Evolutionary conservation across 2,113 vertebrate species (phyloP), one percentile per base, ranked within the genome.

Genomic region (Coptodon bakossiorum): DNA sequence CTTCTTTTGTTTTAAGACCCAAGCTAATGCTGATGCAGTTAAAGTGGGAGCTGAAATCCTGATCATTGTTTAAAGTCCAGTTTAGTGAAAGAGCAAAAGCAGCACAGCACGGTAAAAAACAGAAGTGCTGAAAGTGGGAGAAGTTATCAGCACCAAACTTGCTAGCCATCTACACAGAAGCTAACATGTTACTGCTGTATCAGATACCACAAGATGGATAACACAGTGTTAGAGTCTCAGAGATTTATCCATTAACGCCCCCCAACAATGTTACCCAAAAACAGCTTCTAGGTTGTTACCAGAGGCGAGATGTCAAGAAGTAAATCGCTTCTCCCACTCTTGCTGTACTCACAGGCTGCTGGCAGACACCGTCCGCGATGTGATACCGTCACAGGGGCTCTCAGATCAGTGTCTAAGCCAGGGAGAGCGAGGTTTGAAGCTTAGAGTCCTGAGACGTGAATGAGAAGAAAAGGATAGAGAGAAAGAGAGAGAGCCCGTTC

Each of bases 301-400:
- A 68, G 27, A 78, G 66, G 38, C 34, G 43, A 24, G 29, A 84
- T 82, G 50, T 52, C 54, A 80, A 52, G 40, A 85, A 83, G 48
- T 79, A 7, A 87, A 86, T 86, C 34, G 27, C n/a, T 82, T 90
- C 66, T 86, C 63, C 12, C 68, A 38, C 66, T 90, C 82, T 68
- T 84, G 88, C 89, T 91, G 89, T 95, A 95, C 95, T 95, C 92
- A 95, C 95, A 93, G 86, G 90, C 91, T 86, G 81, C 84, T 50
- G 86, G 88, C 81, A 85, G 84, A 78, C 63, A 80, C 16, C 56
- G 90, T 93, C 91, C 80, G 2, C 82, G 82, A 78, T 80, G 40
- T 34, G 91, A 88, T 63, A 88, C 89, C 50, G 68, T 40, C 34
- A 81, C 54, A 10, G 24, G 43, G 79, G 89, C 54, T 87, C 81